phyloP scores from a whole-genome alignment of 2,888 invertebrate genomes.

The Molanna angustata region DNA sequence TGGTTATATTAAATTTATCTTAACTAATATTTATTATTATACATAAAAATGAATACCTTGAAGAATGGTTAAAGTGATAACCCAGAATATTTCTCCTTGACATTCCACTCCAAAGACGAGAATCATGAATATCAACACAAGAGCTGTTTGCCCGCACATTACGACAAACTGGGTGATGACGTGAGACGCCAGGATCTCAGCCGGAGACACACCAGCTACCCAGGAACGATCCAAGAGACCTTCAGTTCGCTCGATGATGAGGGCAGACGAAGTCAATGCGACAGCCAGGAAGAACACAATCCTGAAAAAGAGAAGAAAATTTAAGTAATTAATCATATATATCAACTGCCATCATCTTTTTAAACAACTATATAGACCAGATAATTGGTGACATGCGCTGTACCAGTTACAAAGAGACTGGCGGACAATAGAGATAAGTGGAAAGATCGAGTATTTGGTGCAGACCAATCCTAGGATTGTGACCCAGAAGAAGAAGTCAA shows the following conservation, averaged over 20 bases:
- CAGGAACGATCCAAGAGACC: conserved; percentile 89
- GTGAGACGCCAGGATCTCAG: conserved; percentile 90
- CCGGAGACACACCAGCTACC: conserved; percentile 90
- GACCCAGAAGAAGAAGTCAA: no score
- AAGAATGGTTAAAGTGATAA: conserved; percentile 71
- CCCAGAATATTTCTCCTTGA: conserved; percentile 82
- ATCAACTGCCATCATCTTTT: no score
- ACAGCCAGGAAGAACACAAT: conserved; percentile 96
- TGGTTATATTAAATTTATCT: no score
- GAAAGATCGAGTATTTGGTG: no score
- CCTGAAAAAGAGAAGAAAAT: conserved; percentile 59
- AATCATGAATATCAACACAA: conserved; percentile 90
- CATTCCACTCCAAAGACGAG: conserved; percentile 87
- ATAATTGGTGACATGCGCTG: no score
- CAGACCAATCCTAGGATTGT: no score
- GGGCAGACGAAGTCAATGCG: conserved; percentile 86
- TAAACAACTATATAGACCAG: no score
- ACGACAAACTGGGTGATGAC: conserved; percentile 93
- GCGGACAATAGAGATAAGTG: no score
- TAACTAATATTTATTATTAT: no score
- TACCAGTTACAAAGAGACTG: no score
- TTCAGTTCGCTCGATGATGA: conserved; percentile 88
- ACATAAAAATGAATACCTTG: conserved; percentile 68
- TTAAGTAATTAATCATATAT: no score
- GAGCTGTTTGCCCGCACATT: conserved; percentile 89